Percentiles rank a stretch among this genome's conserved stretches.
phyloP scores from a whole-genome alignment of 2,113 vertebrate genomes.

The Amazona vittata region DNA sequence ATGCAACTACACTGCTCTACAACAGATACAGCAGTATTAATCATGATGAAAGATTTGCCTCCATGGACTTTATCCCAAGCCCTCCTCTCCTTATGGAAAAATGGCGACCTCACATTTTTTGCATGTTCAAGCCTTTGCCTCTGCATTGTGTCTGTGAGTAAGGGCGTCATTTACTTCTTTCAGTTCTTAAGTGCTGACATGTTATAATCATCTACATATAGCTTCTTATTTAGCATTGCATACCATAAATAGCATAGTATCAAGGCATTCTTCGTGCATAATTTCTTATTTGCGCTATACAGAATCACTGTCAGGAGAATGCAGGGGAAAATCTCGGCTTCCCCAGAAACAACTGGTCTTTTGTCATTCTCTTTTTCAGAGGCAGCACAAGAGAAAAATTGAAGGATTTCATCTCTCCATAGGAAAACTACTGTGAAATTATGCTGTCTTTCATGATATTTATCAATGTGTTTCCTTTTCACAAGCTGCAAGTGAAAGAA shows the following conservation, averaged over 20 bases:
- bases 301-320: neutral
- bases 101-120: neutral
- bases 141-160: neutral
- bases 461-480: neutral
- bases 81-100: neutral
- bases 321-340: neutral
- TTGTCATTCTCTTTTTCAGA: neutral
- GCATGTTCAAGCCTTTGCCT: neutral
- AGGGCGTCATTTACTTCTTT: neutral
- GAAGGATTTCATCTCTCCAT: neutral
- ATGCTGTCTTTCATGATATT: neutral
- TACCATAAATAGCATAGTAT: neutral
- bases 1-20: neutral
- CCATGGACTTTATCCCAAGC: neutral
- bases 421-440: neutral
- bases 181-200: neutral
- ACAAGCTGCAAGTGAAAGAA: neutral
- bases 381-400: neutral
- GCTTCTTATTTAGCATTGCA: neutral
- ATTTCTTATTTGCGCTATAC: neutral
- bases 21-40: neutral
- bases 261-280: neutral
- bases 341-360: neutral
- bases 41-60: neutral
- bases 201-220: neutral